A percentile compares a stretch with the other conserved stretches of the same genome.
phyloP scores from a whole-genome alignment of 2,797 vertebrate species.

The Eulemur coronatus region DNA sequence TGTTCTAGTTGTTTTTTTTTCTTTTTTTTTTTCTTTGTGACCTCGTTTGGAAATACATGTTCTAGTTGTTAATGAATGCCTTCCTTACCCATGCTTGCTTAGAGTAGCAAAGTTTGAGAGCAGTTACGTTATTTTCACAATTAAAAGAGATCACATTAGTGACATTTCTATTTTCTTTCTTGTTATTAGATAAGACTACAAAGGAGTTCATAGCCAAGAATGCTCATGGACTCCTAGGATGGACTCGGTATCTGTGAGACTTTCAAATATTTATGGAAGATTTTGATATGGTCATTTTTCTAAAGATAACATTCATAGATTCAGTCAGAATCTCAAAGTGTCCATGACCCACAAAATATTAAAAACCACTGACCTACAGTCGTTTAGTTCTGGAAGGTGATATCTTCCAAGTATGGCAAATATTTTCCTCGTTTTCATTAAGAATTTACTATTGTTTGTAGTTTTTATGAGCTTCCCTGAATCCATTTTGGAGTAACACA shows the following conservation, averaged over 20 bases:
- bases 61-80: background rate
- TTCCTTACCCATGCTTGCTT: background rate
- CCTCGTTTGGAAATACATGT: too few relatives aligned
- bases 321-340: background rate
- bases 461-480: background rate
- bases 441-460: background rate
- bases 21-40: too few relatives aligned
- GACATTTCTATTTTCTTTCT: slow-evolving; percentile 42
- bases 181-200: slow-evolving; percentile 44
- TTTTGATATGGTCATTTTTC: background rate
- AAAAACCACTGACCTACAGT: background rate
- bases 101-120: background rate
- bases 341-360: background rate
- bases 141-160: slow-evolving; percentile 47
- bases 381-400: background rate
- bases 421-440: background rate
- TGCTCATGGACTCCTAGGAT: background rate
- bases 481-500: background rate
- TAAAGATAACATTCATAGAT: background rate
- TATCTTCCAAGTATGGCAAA: background rate
- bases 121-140: slow-evolving; percentile 26
- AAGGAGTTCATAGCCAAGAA: background rate
- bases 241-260: background rate
- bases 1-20: too few relatives aligned
- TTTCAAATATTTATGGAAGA: background rate